Percentiles rank a stretch among this genome's conserved stretches.
Conservation (phyloP, 2,113 vertebrate species). For the Passer domesticus region DNA sequence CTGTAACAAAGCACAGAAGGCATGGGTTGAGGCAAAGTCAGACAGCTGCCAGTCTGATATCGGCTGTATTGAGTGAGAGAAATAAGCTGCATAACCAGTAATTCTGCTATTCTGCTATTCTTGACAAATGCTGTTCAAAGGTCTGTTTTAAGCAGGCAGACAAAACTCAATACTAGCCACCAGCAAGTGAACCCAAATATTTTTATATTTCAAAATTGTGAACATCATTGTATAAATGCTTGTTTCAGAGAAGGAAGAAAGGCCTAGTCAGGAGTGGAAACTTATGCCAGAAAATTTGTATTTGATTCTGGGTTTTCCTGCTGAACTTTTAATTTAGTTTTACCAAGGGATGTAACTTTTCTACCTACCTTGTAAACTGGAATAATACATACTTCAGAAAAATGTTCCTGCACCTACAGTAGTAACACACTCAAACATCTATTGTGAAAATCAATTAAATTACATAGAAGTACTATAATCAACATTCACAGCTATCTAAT, state of each 20-base stretch:
- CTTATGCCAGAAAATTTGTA: not conserved
- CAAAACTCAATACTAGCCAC: not conserved
- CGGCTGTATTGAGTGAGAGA: not conserved
- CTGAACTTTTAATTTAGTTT: not conserved
- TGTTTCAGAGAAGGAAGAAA: not conserved
- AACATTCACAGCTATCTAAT: not conserved
- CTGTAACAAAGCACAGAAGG: conserved; percentile 64
- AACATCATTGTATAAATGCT: rapidly evolving
- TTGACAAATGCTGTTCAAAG: not conserved
- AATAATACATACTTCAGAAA: not conserved
- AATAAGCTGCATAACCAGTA: not conserved
- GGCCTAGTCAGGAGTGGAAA: not conserved
- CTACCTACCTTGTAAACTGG: not conserved
- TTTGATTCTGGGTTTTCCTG: not conserved
- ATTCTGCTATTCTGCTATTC: not conserved
- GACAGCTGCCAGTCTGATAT: not conserved
- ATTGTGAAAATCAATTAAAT: not conserved
- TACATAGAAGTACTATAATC: not conserved
- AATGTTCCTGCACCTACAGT: not conserved
- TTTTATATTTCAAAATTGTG: not conserved
- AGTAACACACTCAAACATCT: not conserved
- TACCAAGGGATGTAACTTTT: not conserved
- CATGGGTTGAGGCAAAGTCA: not conserved
- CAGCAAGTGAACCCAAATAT: not conserved
- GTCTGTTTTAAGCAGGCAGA: not conserved